Evolutionary conservation across 2,888 invertebrate species (phyloP), one percentile per base, ranked within the genome.

Genomic region (Lasioglossum figueresi): DNA sequence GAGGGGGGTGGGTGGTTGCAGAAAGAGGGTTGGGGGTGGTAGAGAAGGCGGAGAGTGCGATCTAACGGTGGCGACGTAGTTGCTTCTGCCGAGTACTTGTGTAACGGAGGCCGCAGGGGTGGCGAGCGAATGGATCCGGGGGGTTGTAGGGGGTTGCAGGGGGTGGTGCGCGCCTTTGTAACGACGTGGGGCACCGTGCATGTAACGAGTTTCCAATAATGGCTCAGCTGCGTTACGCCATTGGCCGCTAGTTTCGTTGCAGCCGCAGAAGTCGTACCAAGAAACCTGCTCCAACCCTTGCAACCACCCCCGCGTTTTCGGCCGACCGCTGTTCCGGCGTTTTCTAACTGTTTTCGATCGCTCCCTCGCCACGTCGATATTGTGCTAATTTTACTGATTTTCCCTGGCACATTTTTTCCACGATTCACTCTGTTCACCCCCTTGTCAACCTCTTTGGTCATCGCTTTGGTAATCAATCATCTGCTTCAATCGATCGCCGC

Each of bases 161-260:
- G 56, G 88, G 75, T 52, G 77, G 80, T 34, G 84, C 27, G 88
- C 91, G 91, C 90, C 92, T 92, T 92, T 92, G 93, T 92, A 92
- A 93, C 92, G 91, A 91, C 91, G 91, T 90, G 88, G 90, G 90
- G 89, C 91, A 92, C 91, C 90, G 92, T 93, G 93, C 93, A 93
- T 93, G 94, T 94, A 94, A 94, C 94, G 94, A 94, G 94, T 94
- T 94, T 94, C 94, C 94, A 94, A 94, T 94, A 94, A 94, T 94
- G 94, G 94, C 92, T 94, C 94, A 93, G 94, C 94, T 94, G 94
- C 92, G 93, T 92, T 86, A 88, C 89, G 86, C 91, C 90, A 90
- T 90, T 91, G 91, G 91, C 89, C 82, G 72, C 82, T 52, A 76
- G 83, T 88, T 84, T 79, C 84, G 85, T 86, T 82, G 76, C 80